These are phyloP conservation scores for Notamacropus eugenii DNA, from an alignment of 2,797 vertebrate species.

Conservation along the genomic window DNA sequence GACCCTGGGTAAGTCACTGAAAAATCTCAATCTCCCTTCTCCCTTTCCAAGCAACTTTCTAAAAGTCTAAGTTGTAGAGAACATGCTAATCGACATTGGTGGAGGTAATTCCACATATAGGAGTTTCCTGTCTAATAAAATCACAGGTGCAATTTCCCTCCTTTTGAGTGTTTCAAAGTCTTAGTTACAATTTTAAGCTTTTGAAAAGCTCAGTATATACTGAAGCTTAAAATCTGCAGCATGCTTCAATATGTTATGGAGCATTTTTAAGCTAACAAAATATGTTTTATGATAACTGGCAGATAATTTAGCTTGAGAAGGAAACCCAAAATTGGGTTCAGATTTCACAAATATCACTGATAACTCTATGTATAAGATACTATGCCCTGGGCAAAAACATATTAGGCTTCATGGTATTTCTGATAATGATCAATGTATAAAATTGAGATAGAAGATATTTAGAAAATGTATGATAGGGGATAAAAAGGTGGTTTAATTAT, in stretches of 20 bases:
- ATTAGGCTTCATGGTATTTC: neutral
- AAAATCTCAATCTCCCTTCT: too few species aligned
- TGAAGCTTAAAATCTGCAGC: neutral
- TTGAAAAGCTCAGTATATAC: neutral
- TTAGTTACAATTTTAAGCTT: neutral
- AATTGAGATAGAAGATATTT: too few species aligned
- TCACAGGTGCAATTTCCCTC: neutral
- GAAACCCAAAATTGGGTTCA: neutral
- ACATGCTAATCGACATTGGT: neutral
- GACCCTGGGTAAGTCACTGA: too few species aligned
- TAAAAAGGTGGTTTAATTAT: neutral
- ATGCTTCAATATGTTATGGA: neutral
- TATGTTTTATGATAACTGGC: neutral
- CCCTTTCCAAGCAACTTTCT: too few species aligned
- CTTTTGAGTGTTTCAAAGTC: neutral
- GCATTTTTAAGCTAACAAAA: neutral
- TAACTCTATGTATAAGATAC: neutral
- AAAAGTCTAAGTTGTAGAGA: neutral
- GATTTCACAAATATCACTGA: neutral
- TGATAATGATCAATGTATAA: neutral
- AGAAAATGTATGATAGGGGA: neutral
- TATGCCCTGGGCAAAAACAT: neutral
- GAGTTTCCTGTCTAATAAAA: too few species aligned
- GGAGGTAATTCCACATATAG: neutral
- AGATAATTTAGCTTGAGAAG: neutral